phyloP scores from a whole-genome alignment of 2,797 vertebrate genomes.

The Betta splendens region DNA sequence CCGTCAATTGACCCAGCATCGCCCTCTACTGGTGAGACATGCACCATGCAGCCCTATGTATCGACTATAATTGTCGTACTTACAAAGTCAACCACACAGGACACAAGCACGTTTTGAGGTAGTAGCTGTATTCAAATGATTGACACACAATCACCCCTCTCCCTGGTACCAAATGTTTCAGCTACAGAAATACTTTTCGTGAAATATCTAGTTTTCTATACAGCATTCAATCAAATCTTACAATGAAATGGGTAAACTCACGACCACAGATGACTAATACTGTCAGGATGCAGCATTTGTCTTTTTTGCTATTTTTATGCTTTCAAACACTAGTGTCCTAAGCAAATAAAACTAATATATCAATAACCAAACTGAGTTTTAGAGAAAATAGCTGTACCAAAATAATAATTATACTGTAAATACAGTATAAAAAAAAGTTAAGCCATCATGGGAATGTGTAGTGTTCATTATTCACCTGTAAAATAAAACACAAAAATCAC shows the following conservation, averaged over 20 bases:
- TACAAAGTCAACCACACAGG: not conserved
- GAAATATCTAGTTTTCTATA: constrained; percentile 63
- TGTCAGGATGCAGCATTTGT: constrained; percentile 60
- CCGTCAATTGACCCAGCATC: not conserved
- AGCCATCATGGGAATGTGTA: constrained; percentile 61
- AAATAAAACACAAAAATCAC: constrained; percentile 12
- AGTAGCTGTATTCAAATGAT: constrained; percentile 85
- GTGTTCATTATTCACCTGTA: constrained; percentile 67
- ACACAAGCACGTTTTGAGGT: constrained; percentile 68
- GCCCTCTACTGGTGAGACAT: constrained; percentile 14
- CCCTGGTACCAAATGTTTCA: constrained; percentile 72
- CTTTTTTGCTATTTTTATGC: constrained; percentile 40
- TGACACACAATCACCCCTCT: constrained; percentile 78
- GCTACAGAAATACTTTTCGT: constrained; percentile 77
- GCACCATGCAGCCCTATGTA: constrained; percentile 3
- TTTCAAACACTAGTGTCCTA: constrained; percentile 55
- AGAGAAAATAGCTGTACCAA: constrained; percentile 50
- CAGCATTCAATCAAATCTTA: constrained; percentile 69
- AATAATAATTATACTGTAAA: constrained; percentile 49
- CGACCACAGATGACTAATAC: constrained; percentile 67
- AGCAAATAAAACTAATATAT: constrained; percentile 51
- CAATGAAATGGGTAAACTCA: constrained; percentile 65
- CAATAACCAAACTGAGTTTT: constrained; percentile 42
- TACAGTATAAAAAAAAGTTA: constrained; percentile 56
- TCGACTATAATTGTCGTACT: not conserved